These are phyloP conservation scores for Gobio occitaniae DNA, from an alignment of 2,797 vertebrate genomes.

Conservation along the genomic window DNA sequence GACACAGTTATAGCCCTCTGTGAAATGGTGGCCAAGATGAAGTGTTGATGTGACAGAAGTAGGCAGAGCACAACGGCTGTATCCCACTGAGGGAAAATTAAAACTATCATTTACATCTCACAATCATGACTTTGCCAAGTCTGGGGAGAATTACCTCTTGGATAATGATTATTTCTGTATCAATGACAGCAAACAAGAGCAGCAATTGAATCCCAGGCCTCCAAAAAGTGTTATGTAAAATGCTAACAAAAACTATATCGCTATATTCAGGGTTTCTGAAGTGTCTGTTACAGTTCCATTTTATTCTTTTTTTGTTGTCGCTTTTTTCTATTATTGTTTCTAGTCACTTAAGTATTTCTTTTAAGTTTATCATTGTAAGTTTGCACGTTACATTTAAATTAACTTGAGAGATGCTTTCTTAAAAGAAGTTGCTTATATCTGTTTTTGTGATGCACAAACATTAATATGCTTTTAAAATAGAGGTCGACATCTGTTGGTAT, in stretches of 20 bases:
- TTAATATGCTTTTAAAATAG: slow-evolving; percentile 2
- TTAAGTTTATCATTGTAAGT: neutral
- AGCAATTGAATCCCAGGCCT: slow-evolving; percentile 24
- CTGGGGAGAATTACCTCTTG: slow-evolving; percentile 26
- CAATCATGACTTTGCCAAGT: slow-evolving; percentile 31
- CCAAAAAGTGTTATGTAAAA: neutral
- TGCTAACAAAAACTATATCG: slow-evolving; percentile 18
- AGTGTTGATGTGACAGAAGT: slow-evolving; percentile 53
- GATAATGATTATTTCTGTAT: slow-evolving; percentile 41
- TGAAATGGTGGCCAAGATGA: slow-evolving; percentile 49
- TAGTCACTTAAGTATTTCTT: neutral
- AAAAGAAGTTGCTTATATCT: neutral
- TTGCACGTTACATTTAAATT: neutral
- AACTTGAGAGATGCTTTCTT: neutral
- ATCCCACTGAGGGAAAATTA: slow-evolving; percentile 50
- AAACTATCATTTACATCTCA: slow-evolving; percentile 50
- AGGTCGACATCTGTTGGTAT: neutral
- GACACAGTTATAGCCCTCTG: slow-evolving; percentile 43
- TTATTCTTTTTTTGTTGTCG: neutral
- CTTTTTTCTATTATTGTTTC: neutral
- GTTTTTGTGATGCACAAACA: neutral
- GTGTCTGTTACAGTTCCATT: neutral
- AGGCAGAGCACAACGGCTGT: slow-evolving; percentile 36
- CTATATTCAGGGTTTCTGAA: neutral
- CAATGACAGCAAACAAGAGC: slow-evolving; percentile 39